A percentile compares a stretch with the other conserved stretches of the same genome.
These are phyloP conservation scores for Albula glossodonta DNA, from an alignment of 2,113 vertebrate genomes.

Conservation along the genomic window DNA sequence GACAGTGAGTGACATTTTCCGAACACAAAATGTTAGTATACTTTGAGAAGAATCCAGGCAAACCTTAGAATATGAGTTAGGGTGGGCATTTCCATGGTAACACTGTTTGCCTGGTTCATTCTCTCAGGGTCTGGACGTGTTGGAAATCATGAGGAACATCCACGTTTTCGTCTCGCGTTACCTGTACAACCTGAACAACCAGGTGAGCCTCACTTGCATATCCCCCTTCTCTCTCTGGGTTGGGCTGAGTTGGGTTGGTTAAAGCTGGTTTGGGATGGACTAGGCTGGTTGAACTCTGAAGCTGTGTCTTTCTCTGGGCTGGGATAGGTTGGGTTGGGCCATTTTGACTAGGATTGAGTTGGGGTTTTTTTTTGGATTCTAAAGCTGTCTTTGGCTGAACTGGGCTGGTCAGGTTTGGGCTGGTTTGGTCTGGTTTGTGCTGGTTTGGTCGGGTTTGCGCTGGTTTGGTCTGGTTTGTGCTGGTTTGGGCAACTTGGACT, in stretches of 20 bases:
- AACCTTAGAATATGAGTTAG: too few species aligned
- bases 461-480: too few species aligned
- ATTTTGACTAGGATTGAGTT: too few species aligned
- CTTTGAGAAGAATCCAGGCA: too few species aligned
- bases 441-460: too few species aligned
- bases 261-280: too few species aligned
- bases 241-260: neutral
- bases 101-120: slow-evolving; percentile 28
- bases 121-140: slow-evolving; percentile 89
- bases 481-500: neutral
- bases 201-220: slow-evolving; percentile 66
- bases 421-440: too few species aligned
- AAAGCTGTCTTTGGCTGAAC: neutral
- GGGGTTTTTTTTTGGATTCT: neutral
- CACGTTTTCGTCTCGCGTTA: slow-evolving; percentile 98
- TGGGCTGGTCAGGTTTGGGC: too few species aligned
- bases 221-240: neutral
- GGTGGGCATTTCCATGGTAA: too few species aligned
- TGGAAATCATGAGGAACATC: slow-evolving; percentile 99
- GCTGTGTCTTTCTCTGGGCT: neutral
- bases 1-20: neutral
- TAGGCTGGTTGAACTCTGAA: too few species aligned
- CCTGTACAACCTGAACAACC: slow-evolving; percentile 98
- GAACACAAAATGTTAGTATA: neutral
- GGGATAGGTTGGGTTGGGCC: too few species aligned